A percentile compares a stretch with the other conserved stretches of the same genome.
phyloP scores from a whole-genome alignment of 2,797 vertebrate species.

The Dallia pectoralis region DNA sequence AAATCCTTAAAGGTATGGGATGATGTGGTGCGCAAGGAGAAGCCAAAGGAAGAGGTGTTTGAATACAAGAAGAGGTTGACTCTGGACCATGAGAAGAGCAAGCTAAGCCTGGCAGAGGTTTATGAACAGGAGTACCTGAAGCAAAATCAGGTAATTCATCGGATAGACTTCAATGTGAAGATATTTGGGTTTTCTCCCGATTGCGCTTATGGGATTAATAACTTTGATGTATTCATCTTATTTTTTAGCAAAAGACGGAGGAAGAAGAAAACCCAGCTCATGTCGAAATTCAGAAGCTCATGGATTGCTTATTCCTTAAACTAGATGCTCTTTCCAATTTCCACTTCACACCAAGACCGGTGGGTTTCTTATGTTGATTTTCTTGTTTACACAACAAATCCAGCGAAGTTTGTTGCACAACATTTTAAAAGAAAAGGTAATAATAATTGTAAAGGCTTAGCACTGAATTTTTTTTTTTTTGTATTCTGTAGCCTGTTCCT shows the following conservation, averaged over 20 bases:
- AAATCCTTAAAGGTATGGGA: constrained; percentile 85
- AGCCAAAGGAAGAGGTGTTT: constrained; percentile 89
- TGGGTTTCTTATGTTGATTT: constrained; percentile 59
- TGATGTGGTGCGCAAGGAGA: constrained; percentile 93
- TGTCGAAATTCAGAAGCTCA: constrained; percentile 90
- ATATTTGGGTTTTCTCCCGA: neutral
- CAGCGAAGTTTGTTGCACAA: neutral
- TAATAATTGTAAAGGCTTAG: too few relatives aligned
- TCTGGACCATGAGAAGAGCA: constrained; percentile 96
- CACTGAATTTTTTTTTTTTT: neutral
- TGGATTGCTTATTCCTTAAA: constrained; percentile 92
- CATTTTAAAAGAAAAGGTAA: neutral
- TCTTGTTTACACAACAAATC: neutral
- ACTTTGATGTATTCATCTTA: neutral
- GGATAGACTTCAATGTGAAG: neutral
- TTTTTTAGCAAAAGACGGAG: constrained; percentile 80
- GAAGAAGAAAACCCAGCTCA: constrained; percentile 91
- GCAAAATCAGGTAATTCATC: constrained; percentile 81
- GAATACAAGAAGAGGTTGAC: constrained; percentile 94
- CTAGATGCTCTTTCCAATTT: constrained; percentile 97
- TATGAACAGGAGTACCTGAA: constrained; percentile 95
- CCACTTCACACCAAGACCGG: constrained; percentile 95
- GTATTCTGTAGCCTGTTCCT: constrained; percentile 79
- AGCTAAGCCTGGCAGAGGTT: constrained; percentile 91
- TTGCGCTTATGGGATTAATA: neutral